phyloP scores from a whole-genome alignment of 2,888 invertebrate species.

The Tricholauxania praeusta region DNA sequence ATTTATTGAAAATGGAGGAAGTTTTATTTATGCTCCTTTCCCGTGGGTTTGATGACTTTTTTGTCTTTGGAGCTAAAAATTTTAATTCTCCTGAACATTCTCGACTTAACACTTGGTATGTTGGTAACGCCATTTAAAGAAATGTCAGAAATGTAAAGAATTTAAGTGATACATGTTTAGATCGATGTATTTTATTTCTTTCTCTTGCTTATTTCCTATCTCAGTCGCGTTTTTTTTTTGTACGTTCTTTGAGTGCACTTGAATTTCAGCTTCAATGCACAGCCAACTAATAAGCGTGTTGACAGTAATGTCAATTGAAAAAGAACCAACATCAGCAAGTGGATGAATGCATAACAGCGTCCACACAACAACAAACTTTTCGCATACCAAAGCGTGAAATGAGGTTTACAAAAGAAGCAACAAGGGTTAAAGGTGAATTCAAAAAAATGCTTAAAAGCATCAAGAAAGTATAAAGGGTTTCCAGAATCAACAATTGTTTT shows the following conservation, averaged over 20 bases:
- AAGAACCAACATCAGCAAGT: neutral
- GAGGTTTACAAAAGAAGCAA: neutral
- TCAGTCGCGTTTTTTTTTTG: too few species aligned
- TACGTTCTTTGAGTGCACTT: neutral
- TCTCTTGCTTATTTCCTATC: too few species aligned
- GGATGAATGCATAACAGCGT: neutral
- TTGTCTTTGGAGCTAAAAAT: neutral
- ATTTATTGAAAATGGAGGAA: too few species aligned
- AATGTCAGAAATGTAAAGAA: neutral
- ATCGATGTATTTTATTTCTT: too few species aligned
- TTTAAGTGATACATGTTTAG: too few species aligned
- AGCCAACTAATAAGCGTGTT: slow-evolving; percentile 10
- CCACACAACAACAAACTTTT: neutral
- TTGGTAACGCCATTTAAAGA: neutral
- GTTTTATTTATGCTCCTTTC: too few species aligned
- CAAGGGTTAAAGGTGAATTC: neutral
- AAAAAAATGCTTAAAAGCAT: too few species aligned
- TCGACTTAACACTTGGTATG: neutral
- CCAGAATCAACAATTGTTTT: neutral
- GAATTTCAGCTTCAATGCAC: neutral
- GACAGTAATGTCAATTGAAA: slow-evolving; percentile 11
- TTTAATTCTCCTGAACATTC: neutral
- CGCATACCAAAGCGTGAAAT: neutral
- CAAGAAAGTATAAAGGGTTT: too few species aligned
- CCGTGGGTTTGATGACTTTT: too few species aligned